Evolutionary conservation across 37 sponge, comb jelly and placozoan genomes (phyloP), one percentile per base, ranked within the genome.

Genomic region (Beroe forskalii): DNA sequence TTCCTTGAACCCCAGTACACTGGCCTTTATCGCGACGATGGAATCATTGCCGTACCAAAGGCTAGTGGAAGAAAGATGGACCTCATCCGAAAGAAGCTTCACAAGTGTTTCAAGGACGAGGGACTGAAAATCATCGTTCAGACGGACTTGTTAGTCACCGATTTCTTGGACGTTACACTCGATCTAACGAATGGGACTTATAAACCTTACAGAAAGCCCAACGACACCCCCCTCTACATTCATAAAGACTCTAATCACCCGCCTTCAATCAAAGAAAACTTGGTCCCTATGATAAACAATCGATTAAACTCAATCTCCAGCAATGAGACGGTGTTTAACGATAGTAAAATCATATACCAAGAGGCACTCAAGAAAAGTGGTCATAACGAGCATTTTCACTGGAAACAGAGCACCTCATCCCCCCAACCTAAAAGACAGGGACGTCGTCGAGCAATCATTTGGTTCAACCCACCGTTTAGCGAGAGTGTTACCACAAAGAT

Each of bases 121-220:
- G 66, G 66, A 63, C 17, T 63, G 4, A 63, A 63, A n/a, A 63
- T 63, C 27, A 23, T 25, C 4, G 30, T 63, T 28, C 4, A 63
- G 30, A 23, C 66, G 4, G 30, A 63, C 30, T 6, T 63, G 3
- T 4, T 23, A 28, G 66, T 22, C 4, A 23, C 17, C 24, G 25
- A 63, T 25, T 63, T 63, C 25, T 25, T 63, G 30, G 66, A 63
- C 66, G 66, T 63, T 4, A 63, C 66, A 63, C 66, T 63, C 4
- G 17, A 63, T 63, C 66, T 8, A n/a, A n/a, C n/a, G 24, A 12
- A 48, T 48, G 66, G 66, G 24, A n/a, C 24, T 22, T 63, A n/a
- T 23, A 28, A 28, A 22, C 66, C 66, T 6, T 63, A 28, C 25
- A 22, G 66, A 63, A 63, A 63, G 25, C 66, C 66, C 4, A 63